A percentile compares a stretch with the other conserved stretches of the same genome.
Conservation (phyloP, 2,888 invertebrate genomes). For the Dicyrtomina minuta region DNA sequence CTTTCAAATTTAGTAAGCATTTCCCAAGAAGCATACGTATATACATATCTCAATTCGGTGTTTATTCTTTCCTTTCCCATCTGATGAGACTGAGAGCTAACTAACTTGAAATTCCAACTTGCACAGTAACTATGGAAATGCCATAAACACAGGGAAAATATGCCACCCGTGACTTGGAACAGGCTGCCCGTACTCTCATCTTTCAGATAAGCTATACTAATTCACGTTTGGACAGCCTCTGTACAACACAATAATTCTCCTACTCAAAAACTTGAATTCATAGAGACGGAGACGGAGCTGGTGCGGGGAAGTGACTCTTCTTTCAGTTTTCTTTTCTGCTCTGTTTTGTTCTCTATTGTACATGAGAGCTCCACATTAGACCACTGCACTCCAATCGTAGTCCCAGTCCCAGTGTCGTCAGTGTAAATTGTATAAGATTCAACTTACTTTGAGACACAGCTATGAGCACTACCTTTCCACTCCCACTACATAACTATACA, state of each 20-base stretch:
- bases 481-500: too few species aligned
- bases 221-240: conserved; percentile 26
- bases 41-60: too few species aligned
- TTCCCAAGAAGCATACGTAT: too few species aligned
- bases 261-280: neutral
- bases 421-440: too few species aligned
- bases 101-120: neutral
- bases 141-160: conserved; percentile 17
- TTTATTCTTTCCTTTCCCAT: conserved; percentile 12
- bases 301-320: too few species aligned
- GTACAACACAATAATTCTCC: neutral
- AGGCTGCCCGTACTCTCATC: conserved; percentile 19
- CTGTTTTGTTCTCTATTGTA: too few species aligned
- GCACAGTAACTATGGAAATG: neutral
- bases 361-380: neutral
- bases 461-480: too few species aligned
- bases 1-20: too few species aligned
- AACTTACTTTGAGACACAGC: too few species aligned
- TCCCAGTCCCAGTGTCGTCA: too few species aligned
- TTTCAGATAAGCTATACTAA: conserved; percentile 24
- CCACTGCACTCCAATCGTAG: neutral
- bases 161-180: conserved; percentile 24
- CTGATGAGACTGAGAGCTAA: neutral
- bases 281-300: too few species aligned
- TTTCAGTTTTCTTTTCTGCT: too few species aligned